phyloP scores from a whole-genome alignment of 2,113 vertebrate genomes.

The Columbina picui region DNA sequence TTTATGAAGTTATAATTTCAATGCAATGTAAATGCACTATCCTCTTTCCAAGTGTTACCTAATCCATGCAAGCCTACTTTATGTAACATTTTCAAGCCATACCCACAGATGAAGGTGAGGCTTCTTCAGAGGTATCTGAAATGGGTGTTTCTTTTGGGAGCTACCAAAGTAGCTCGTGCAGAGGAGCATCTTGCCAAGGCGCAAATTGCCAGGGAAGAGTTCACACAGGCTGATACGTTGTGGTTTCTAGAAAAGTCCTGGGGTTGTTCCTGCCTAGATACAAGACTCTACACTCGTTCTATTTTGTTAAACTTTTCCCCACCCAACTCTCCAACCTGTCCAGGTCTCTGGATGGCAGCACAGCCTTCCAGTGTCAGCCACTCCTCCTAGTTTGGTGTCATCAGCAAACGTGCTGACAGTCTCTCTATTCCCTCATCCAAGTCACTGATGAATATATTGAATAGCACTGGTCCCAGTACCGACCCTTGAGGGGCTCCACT shows the following conservation, averaged over 20 bases:
- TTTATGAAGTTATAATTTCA: background rate
- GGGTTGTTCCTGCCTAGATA: no score
- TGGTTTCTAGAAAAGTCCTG: background rate
- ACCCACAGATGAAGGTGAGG: background rate
- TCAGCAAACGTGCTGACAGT: no score
- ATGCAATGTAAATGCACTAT: background rate
- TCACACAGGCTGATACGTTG: background rate
- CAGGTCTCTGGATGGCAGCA: no score
- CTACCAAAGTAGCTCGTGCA: background rate
- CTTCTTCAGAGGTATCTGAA: background rate
- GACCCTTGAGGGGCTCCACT: no score
- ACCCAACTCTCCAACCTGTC: no score
- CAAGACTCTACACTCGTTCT: no score
- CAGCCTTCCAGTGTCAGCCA: no score
- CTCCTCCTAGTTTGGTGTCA: no score
- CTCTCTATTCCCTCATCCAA: no score
- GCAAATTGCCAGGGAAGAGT: background rate
- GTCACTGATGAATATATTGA: no score
- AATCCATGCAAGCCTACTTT: background rate
- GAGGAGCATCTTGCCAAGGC: background rate
- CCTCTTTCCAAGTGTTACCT: background rate
- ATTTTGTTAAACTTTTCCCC: no score
- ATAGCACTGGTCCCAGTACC: no score
- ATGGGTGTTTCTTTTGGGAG: background rate
- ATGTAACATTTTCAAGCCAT: background rate